Evolutionary conservation across 1,140 invertebrate genomes (phyloP).

Genomic region (honey bee (Apis mellifera)): Amel_HAv3.1 CM009945.2:3846501-3847000

Average conservation of each 20-base stretch:
- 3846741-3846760: background rate
- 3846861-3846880: constrained; percentile 37
- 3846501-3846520: background rate
- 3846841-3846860: constrained; percentile 56
- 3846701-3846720: constrained; percentile 39
- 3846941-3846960: constrained; percentile 33
- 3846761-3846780: constrained; percentile 28
- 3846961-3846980: background rate
- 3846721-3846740: constrained; percentile 58
- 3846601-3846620: constrained; percentile 59
- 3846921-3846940: background rate
- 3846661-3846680: background rate
- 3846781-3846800: constrained; percentile 65
- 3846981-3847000: background rate
- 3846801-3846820: constrained; percentile 31
- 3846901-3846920: background rate
- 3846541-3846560: constrained; percentile 52
- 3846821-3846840: constrained; percentile 47
- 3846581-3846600: constrained; percentile 53
- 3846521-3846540: background rate
- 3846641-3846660: background rate
- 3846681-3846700: background rate
- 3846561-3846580: constrained; percentile 52
- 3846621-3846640: constrained; percentile 57
- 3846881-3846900: background rate